Percentiles rank a stretch among this genome's conserved stretches.
Evolutionary conservation across 2,888 invertebrate genomes (phyloP).

Genomic region (Trachelus tabidus): DNA sequence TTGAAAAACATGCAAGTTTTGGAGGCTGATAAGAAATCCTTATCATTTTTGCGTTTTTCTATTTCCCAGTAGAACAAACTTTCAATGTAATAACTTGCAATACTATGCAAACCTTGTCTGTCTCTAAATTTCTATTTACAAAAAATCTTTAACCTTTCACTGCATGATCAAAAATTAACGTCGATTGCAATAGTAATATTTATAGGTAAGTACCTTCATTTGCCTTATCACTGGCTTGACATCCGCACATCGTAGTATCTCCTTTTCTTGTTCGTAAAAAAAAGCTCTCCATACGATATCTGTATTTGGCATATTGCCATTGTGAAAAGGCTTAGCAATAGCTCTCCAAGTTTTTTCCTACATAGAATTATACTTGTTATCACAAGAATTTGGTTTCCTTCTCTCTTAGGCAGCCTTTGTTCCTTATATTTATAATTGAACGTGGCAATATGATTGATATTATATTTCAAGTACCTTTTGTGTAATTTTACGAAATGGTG

Average conservation of each 20-base stretch:
- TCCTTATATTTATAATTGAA: neutral
- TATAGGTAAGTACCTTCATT: constrained; percentile 41
- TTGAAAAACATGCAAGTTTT: constrained; percentile 33
- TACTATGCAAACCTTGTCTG: constrained; percentile 60
- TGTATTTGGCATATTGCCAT: constrained; percentile 38
- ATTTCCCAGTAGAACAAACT: constrained; percentile 68
- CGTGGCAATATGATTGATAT: neutral
- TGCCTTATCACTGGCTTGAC: constrained; percentile 44
- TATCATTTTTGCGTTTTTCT: constrained; percentile 35
- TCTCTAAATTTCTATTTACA: constrained; percentile 69
- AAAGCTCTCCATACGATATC: constrained; percentile 70
- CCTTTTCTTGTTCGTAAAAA: constrained; percentile 70
- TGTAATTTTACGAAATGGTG: constrained; percentile 39
- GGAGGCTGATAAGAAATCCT: constrained; percentile 21
- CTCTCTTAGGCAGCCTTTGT: neutral
- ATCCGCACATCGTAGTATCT: constrained; percentile 62
- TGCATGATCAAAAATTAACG: neutral
- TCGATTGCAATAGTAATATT: neutral
- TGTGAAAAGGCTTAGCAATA: constrained; percentile 66
- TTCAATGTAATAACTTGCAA: constrained; percentile 73
- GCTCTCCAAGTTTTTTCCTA: constrained; percentile 64
- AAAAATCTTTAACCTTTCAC: neutral
- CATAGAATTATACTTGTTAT: neutral
- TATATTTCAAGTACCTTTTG: neutral
- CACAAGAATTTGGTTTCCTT: neutral